phyloP scores from a whole-genome alignment of 2,113 vertebrate species.

The Pelodiscus sinensis region DNA sequence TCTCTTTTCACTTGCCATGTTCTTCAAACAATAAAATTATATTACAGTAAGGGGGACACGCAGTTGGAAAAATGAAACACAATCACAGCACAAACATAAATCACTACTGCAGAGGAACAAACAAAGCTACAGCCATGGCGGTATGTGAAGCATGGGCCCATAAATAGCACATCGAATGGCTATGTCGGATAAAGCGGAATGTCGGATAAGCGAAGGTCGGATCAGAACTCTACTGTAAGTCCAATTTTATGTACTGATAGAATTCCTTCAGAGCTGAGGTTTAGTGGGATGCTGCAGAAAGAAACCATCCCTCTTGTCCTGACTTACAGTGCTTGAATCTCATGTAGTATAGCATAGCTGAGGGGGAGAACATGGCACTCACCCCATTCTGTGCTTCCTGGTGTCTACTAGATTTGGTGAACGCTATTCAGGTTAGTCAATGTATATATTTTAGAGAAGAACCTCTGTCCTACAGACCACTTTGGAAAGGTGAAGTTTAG shows the following conservation, averaged over 20 bases:
- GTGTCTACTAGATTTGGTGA: background rate
- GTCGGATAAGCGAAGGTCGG: too few species aligned
- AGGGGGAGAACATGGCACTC: background rate
- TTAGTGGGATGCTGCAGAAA: background rate
- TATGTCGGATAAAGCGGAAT: too few species aligned
- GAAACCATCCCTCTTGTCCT: background rate
- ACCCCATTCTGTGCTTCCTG: background rate
- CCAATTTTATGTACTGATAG: background rate
- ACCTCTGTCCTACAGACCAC: background rate
- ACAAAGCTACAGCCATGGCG: too few species aligned
- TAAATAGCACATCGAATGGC: too few species aligned
- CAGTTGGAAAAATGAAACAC: too few species aligned
- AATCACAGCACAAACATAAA: too few species aligned
- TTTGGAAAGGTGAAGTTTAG: rapidly evolving
- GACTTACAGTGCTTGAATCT: background rate
- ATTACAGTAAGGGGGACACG: too few species aligned
- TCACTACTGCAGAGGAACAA: too few species aligned
- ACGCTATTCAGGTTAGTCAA: background rate
- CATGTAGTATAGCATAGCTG: background rate
- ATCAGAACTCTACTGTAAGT: background rate
- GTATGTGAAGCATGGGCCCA: too few species aligned
- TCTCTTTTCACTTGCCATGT: too few species aligned
- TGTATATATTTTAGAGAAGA: background rate
- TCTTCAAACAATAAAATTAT: too few species aligned
- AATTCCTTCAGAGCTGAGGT: background rate